Percentiles rank a stretch among this genome's conserved stretches.
Evolutionary conservation across 1,140 invertebrate genomes (phyloP).

Genomic region (Lysiphlebus fabarum): DNA sequence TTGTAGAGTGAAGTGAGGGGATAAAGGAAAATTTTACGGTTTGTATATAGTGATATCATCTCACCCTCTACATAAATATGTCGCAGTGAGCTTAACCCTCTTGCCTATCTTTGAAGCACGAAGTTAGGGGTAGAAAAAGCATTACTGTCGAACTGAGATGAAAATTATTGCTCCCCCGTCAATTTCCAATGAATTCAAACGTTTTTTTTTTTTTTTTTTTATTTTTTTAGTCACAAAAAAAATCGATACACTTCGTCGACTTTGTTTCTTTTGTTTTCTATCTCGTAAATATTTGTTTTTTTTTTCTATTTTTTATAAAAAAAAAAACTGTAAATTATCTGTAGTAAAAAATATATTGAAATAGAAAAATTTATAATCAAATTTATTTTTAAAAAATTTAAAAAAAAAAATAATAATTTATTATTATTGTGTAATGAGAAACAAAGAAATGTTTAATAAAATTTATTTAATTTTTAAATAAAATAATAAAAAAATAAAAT

Average conservation of each 20-base stretch:
- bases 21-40: constrained; percentile 29
- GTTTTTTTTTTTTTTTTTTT: constrained; percentile 34
- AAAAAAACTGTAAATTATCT: too few relatives aligned
- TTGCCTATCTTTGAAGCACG: constrained; percentile 44
- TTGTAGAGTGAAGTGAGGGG: constrained; percentile 14
- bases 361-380: too few relatives aligned
- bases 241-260: constrained; percentile 50
- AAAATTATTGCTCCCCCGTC: constrained; percentile 57
- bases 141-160: constrained; percentile 56
- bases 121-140: constrained; percentile 44
- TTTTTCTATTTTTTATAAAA: too few relatives aligned
- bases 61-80: constrained; percentile 57
- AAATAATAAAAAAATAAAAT: too few relatives aligned
- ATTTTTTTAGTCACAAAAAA: constrained; percentile 29
- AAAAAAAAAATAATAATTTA: too few relatives aligned
- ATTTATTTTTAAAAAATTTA: too few relatives aligned
- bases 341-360: too few relatives aligned
- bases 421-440: too few relatives aligned
- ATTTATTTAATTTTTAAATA: too few relatives aligned
- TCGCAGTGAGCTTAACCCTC: constrained; percentile 55
- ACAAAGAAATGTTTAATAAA: too few relatives aligned
- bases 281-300: too few relatives aligned
- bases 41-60: constrained; percentile 48
- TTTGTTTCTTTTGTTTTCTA: constrained; percentile 24
- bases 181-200: constrained; percentile 57